Percentiles rank a stretch among this genome's conserved stretches.
phyloP scores from a whole-genome alignment of 2,113 vertebrate species.

The Phylloscopus trochilus region DNA sequence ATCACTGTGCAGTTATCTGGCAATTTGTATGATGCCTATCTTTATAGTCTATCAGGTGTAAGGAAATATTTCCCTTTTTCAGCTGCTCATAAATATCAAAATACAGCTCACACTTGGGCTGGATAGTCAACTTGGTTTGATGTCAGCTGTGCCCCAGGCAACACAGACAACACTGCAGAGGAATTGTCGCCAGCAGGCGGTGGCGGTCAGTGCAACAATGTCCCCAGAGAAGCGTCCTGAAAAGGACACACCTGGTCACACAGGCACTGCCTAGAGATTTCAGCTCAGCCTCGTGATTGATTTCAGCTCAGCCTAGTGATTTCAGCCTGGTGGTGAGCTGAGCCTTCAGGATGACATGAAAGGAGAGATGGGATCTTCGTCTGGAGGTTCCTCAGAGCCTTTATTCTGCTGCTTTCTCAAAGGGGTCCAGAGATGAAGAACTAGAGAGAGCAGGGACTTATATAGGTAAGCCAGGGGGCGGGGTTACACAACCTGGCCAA shows the following conservation, averaged over 20 bases:
- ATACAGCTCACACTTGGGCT: background rate
- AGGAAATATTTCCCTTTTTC: background rate
- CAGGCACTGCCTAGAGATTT: background rate
- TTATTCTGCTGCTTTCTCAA: background rate
- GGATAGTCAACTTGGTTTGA: background rate
- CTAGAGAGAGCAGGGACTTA: too few species aligned
- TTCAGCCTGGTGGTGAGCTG: background rate
- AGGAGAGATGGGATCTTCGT: background rate
- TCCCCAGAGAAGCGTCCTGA: background rate
- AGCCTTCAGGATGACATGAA: background rate
- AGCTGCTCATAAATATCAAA: background rate
- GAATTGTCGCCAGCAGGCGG: rapidly evolving
- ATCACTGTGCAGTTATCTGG: rapidly evolving
- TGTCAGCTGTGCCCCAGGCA: background rate
- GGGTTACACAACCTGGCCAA: background rate
- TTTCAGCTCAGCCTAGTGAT: too few species aligned
- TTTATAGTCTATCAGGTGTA: rapidly evolving
- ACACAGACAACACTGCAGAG: background rate
- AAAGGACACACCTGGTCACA: background rate
- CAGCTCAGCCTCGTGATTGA: background rate
- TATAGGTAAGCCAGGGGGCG: too few species aligned
- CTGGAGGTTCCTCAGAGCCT: background rate
- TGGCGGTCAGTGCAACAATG: background rate
- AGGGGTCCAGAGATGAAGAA: background rate
- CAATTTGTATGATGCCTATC: background rate